Conservation (phyloP, 64 coral and sea anemone species). For the Acropora yongei region DNA sequence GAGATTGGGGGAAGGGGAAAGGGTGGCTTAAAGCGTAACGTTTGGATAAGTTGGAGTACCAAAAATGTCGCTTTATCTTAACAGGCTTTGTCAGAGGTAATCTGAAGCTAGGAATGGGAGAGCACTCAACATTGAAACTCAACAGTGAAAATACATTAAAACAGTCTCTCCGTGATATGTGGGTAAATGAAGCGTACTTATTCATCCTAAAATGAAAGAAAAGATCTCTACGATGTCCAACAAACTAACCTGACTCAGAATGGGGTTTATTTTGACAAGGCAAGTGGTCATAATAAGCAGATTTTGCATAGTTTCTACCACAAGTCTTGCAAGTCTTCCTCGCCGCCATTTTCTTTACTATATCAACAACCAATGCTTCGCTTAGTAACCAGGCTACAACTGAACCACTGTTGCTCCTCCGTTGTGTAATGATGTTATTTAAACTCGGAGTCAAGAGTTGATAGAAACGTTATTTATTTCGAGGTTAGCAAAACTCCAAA, state of each 20-base stretch:
- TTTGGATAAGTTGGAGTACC: too few species aligned
- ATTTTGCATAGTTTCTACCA: slow-evolving; percentile 16
- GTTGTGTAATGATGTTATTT: not conserved
- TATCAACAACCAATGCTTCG: not conserved
- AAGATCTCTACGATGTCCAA: not conserved
- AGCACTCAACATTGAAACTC: too few species aligned
- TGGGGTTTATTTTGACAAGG: not conserved
- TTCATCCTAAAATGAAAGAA: not conserved
- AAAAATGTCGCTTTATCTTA: too few species aligned
- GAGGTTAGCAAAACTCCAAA: too few species aligned
- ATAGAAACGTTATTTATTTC: too few species aligned
- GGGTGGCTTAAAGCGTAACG: too few species aligned
- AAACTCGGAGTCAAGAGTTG: too few species aligned
- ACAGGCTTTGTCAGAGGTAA: too few species aligned
- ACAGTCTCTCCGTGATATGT: not conserved
- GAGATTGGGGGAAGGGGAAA: too few species aligned
- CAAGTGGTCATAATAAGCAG: slow-evolving; percentile 27
- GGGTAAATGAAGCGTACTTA: not conserved
- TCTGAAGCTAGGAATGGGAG: not conserved
- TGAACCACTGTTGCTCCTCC: not conserved
- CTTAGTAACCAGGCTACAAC: not conserved
- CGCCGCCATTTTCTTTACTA: not conserved
- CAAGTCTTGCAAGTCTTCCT: not conserved
- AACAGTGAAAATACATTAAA: too few species aligned
- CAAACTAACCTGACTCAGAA: not conserved